phyloP scores from a whole-genome alignment of 2,113 vertebrate species.

The Platanista minor region DNA sequence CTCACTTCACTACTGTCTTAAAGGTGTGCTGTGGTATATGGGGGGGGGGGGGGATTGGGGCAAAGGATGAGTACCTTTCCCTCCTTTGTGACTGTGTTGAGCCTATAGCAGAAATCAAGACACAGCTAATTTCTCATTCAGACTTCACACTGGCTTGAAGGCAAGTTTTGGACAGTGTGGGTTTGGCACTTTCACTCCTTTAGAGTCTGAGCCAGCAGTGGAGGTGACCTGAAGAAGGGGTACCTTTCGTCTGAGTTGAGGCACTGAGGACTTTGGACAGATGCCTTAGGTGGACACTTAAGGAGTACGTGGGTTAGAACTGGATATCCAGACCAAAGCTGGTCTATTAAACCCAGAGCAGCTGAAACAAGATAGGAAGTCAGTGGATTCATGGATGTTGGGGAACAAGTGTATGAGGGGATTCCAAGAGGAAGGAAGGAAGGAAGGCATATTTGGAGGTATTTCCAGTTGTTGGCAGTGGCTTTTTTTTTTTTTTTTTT shows the following conservation, averaged over 20 bases:
- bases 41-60: not conserved
- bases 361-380: not conserved
- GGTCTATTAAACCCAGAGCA: not conserved
- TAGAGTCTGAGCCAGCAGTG: not conserved
- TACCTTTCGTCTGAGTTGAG: not conserved
- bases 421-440: not conserved
- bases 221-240: not conserved
- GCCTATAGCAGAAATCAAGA: not conserved
- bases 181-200: not conserved
- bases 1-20: not conserved
- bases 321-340: not conserved
- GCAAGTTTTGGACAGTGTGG: not conserved
- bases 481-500: not conserved
- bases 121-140: not conserved
- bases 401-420: not conserved
- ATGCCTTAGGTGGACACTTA: not conserved
- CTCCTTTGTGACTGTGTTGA: not conserved
- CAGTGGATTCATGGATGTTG: not conserved
- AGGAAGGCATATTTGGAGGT: not conserved
- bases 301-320: not conserved
- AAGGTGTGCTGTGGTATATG: not conserved
- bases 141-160: not conserved
- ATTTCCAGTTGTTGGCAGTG: not conserved
- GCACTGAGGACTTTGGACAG: not conserved
- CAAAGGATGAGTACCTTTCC: not conserved